Conservation (phyloP, 2,113 vertebrate genomes). For the Ivindomyrus marchei region DNA sequence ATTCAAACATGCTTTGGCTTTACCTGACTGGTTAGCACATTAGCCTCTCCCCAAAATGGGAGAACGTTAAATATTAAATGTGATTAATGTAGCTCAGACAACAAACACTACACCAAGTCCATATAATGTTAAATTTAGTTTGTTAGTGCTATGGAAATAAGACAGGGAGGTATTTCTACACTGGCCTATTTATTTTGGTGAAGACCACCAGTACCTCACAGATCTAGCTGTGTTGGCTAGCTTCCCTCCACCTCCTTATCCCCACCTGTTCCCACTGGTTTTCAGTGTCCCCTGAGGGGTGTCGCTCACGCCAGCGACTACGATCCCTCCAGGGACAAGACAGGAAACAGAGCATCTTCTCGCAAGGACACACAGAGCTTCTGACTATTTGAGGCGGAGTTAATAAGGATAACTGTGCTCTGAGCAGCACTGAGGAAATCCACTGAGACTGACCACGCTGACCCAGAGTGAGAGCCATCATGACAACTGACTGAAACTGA, state of each 20-base stretch:
- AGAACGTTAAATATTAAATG: not conserved
- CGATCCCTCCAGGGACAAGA: not conserved
- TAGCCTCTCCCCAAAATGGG: not conserved
- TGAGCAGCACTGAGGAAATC: not conserved
- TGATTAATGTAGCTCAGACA: not conserved
- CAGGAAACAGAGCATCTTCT: not conserved
- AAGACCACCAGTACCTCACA: not conserved
- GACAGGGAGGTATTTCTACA: not conserved
- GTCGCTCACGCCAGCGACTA: not conserved
- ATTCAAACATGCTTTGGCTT: not conserved
- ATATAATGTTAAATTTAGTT: not conserved
- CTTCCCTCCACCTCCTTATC: not conserved
- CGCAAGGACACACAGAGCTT: not conserved
- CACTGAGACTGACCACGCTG: not conserved
- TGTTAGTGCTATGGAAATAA: not conserved
- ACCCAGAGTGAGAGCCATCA: not conserved
- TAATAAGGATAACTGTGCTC: not conserved
- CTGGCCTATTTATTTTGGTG: not conserved
- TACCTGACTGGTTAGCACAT: not conserved
- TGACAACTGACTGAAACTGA: not conserved
- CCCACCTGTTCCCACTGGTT: not conserved
- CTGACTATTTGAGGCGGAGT: not conserved
- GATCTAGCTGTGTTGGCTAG: not conserved
- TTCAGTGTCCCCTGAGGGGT: not conserved
- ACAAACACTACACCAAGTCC: not conserved